Evolutionary conservation across 2,113 vertebrate species (phyloP).

Genomic region (Eulemur macaco): DNA sequence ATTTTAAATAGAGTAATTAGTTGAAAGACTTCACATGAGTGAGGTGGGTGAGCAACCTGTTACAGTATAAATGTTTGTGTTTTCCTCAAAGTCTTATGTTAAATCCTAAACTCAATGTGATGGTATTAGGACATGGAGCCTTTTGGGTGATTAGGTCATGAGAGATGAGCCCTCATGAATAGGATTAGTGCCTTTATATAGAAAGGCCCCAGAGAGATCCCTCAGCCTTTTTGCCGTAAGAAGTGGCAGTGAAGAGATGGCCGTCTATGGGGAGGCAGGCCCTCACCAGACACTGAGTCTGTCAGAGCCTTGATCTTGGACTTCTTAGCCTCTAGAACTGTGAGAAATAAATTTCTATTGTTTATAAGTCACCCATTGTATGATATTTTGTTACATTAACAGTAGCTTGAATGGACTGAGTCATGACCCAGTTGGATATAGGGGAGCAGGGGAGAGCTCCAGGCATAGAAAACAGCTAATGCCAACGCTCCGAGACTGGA

Average conservation of each 20-base stretch:
- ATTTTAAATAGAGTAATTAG: background rate
- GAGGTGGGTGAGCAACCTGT: background rate
- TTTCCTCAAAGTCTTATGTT: background rate
- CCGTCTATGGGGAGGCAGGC: background rate
- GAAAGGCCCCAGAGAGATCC: background rate
- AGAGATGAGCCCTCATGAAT: background rate
- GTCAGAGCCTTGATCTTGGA: background rate
- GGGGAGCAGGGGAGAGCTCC: background rate
- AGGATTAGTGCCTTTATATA: background rate
- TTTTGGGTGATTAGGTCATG: background rate
- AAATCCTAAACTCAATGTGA: background rate
- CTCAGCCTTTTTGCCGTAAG: too few species aligned
- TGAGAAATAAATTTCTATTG: background rate
- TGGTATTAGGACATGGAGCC: background rate
- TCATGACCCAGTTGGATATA: background rate
- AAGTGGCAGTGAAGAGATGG: background rate
- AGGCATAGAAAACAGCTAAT: background rate
- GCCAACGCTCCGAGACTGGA: background rate
- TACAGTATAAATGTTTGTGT: background rate
- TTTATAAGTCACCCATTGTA: background rate
- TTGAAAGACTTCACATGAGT: background rate
- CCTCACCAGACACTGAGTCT: background rate
- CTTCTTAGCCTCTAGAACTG: background rate
- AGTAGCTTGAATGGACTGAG: background rate
- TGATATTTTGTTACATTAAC: background rate